These are phyloP conservation scores for Eurypyga helias DNA, from an alignment of 2,113 vertebrate genomes.

Conservation along the genomic window DNA sequence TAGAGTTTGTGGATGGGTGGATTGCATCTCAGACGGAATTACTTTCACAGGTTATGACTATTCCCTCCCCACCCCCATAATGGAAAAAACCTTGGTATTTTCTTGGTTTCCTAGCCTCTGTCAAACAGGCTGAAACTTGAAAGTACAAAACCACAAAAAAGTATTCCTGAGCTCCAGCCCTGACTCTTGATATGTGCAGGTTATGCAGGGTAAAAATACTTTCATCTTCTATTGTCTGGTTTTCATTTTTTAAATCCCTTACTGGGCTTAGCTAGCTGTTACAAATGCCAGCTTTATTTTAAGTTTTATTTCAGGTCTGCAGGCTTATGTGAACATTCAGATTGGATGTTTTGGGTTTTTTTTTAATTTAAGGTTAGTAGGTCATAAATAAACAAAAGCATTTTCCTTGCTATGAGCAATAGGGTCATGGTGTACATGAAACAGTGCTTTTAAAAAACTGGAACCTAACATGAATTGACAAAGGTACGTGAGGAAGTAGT, in stretches of 20 bases:
- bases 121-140: not conserved
- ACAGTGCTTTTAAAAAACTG: slow-evolving; percentile 58
- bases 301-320: slow-evolving; percentile 51
- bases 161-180: not conserved
- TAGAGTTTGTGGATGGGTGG: not conserved
- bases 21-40: not conserved
- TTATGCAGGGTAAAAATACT: slow-evolving; percentile 50
- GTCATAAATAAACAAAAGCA: slow-evolving; percentile 82
- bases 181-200: not conserved
- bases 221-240: slow-evolving; percentile 55
- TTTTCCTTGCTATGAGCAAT: slow-evolving; percentile 73
- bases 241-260: slow-evolving; percentile 17
- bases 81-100: not conserved
- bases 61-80: not conserved
- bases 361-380: slow-evolving; percentile 70
- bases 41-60: not conserved
- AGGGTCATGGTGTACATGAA: slow-evolving; percentile 61
- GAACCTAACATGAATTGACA: slow-evolving; percentile 81
- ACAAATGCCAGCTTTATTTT: slow-evolving; percentile 61
- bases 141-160: not conserved
- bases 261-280: not conserved
- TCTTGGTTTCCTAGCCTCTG: not conserved
- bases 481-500: slow-evolving; percentile 78
- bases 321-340: slow-evolving; percentile 50
- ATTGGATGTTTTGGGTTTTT: slow-evolving; percentile 1